phyloP scores from a whole-genome alignment of 2,888 invertebrate species.

The Vannuccia rotundouncinata region DNA sequence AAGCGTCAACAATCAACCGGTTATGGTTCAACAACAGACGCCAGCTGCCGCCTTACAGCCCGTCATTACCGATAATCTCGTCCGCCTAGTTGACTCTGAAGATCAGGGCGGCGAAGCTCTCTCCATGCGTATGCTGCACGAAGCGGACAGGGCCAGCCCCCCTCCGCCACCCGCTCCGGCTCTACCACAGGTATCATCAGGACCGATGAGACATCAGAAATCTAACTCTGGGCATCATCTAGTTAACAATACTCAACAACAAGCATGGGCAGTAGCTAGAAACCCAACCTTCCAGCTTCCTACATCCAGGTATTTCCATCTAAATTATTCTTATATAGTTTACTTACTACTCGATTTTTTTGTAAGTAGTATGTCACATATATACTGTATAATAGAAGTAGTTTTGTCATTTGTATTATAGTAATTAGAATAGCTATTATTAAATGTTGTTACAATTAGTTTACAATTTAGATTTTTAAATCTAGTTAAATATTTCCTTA shows the following conservation, averaged over 20 bases:
- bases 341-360: not conserved
- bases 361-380: not conserved
- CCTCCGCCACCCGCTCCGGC: constrained; percentile 2
- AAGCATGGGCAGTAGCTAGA: not conserved
- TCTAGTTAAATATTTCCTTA: too few relatives aligned
- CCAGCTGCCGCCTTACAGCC: not conserved
- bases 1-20: not conserved
- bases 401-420: too few relatives aligned
- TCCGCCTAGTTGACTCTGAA: not conserved
- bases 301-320: not conserved
- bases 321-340: not conserved
- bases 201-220: not conserved
- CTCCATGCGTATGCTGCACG: not conserved
- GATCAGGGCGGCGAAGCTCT: not conserved
- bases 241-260: not conserved
- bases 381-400: not conserved
- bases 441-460: too few relatives aligned
- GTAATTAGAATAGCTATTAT: too few relatives aligned
- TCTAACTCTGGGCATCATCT: not conserved
- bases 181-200: not conserved
- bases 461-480: too few relatives aligned
- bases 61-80: constrained; percentile 3
- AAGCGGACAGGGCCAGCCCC: not conserved
- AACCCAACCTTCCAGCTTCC: not conserved
- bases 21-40: not conserved